These are phyloP conservation scores for Coleophora flavipennella DNA, from an alignment of 2,888 invertebrate species.

Conservation along the genomic window DNA sequence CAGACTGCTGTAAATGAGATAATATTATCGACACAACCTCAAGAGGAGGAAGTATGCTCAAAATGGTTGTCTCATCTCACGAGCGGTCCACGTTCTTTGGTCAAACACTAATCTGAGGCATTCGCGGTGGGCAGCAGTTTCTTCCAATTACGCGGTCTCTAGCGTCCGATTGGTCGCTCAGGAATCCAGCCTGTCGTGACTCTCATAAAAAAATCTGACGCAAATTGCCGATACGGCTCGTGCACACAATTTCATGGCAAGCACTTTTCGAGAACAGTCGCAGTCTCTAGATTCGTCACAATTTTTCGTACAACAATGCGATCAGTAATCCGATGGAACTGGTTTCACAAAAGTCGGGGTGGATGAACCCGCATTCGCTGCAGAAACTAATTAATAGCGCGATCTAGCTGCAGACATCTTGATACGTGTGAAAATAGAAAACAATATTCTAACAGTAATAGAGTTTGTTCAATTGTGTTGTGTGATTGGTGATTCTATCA, in stretches of 20 bases:
- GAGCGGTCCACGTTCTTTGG: constrained; percentile 38
- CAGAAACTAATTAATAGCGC: constrained; percentile 44
- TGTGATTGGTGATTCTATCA: constrained; percentile 40
- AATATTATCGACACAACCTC: too few species aligned
- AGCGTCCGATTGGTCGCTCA: constrained; percentile 61
- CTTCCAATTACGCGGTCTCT: constrained; percentile 69
- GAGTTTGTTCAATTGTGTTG: constrained; percentile 39
- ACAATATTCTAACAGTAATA: constrained; percentile 23
- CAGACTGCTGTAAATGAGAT: too few species aligned
- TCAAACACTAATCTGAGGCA: constrained; percentile 49
- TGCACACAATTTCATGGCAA: constrained; percentile 70
- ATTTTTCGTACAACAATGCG: constrained; percentile 40
- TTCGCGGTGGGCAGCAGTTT: constrained; percentile 64
- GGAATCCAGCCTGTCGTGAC: constrained; percentile 70
- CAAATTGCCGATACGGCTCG: constrained; percentile 71
- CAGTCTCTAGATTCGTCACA: constrained; percentile 57
- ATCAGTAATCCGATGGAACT: constrained; percentile 27
- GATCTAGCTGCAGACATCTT: constrained; percentile 39
- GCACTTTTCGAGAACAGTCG: constrained; percentile 50
- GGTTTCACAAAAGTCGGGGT: constrained; percentile 21
- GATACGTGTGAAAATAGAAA: constrained; percentile 33
- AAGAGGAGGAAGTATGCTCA: too few species aligned
- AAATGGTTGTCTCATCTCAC: constrained; percentile 25
- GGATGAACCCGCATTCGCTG: constrained; percentile 24
- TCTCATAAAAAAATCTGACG: constrained; percentile 69